Percentiles rank a stretch among this genome's conserved stretches.
These are phyloP conservation scores for Labia minor DNA, from an alignment of 2,888 invertebrate species.

Conservation along the genomic window DNA sequence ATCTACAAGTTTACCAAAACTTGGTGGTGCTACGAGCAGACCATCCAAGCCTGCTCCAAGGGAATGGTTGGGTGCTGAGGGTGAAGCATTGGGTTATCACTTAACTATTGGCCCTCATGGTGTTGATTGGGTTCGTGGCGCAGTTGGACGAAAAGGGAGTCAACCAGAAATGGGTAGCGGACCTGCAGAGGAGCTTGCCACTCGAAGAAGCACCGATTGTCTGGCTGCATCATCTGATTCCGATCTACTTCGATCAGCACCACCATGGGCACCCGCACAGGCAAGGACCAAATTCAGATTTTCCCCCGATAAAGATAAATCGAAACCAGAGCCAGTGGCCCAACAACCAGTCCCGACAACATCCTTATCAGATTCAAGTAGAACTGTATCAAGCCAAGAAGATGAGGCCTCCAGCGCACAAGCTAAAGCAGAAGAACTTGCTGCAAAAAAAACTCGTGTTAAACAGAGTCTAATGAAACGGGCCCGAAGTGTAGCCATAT, in stretches of 20 bases:
- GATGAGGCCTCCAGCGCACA: conserved; percentile 29
- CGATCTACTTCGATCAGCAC: conserved; percentile 45
- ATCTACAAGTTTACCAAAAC: conserved; percentile 16
- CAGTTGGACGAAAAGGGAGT: conserved; percentile 37
- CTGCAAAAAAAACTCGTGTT: conserved; percentile 51
- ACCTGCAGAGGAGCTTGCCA: conserved; percentile 43
- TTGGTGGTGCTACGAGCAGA: not conserved
- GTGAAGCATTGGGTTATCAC: conserved; percentile 38
- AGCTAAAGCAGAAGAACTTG: conserved; percentile 22
- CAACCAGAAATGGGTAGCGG: conserved; percentile 38
- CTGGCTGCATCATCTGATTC: conserved; percentile 49
- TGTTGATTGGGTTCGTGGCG: conserved; percentile 54
- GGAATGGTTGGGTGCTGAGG: conserved; percentile 28
- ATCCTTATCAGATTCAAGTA: conserved; percentile 40
- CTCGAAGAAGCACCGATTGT: conserved; percentile 70
- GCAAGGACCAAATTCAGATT: conserved; percentile 34
- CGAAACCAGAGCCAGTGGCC: conserved; percentile 30
- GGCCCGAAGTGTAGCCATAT: conserved; percentile 74
- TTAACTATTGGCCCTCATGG: conserved; percentile 50
- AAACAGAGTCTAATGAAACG: conserved; percentile 71
- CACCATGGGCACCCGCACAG: conserved; percentile 42
- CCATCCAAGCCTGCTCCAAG: conserved; percentile 18
- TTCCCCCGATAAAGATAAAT: conserved; percentile 36
- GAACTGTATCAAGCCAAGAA: conserved; percentile 46
- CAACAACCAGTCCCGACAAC: conserved; percentile 29